Evolutionary conservation across 2,113 vertebrate genomes (phyloP).

Genomic region (Barbus barbus): DNA sequence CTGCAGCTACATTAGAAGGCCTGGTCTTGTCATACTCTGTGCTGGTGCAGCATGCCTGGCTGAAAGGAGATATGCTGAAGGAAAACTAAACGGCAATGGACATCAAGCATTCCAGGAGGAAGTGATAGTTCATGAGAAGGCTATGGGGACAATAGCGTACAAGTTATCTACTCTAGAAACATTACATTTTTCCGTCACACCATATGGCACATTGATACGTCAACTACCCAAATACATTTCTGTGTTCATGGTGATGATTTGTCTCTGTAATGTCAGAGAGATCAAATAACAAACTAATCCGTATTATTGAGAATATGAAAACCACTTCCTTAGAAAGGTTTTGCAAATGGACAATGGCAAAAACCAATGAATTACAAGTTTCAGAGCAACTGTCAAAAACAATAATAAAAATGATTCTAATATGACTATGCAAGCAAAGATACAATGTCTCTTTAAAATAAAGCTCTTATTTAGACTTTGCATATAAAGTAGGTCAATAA

Average conservation of each 20-base stretch:
- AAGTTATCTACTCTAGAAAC: background rate
- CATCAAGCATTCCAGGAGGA: slow-evolving; percentile 39
- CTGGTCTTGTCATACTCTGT: slow-evolving; percentile 39
- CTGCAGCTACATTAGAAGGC: slow-evolving; percentile 43
- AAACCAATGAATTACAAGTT: background rate
- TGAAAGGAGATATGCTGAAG: slow-evolving; percentile 50
- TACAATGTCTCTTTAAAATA: background rate
- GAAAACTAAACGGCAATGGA: slow-evolving; percentile 46
- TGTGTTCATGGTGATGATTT: background rate
- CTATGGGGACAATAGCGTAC: background rate
- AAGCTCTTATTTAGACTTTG: background rate
- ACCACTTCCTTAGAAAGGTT: background rate
- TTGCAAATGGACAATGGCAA: background rate
- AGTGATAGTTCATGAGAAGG: slow-evolving; percentile 17
- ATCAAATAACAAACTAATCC: background rate
- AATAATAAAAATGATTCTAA: no score
- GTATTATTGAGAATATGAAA: background rate
- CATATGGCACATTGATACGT: no score
- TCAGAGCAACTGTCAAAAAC: background rate
- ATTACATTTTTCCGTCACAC: no score
- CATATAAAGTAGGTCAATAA: background rate
- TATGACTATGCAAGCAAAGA: no score
- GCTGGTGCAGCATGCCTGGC: slow-evolving; percentile 29
- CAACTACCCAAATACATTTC: no score
- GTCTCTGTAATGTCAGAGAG: background rate